Evolutionary conservation across 2,888 invertebrate species (phyloP).

Genomic region (Tetheella fluctuosa): DNA sequence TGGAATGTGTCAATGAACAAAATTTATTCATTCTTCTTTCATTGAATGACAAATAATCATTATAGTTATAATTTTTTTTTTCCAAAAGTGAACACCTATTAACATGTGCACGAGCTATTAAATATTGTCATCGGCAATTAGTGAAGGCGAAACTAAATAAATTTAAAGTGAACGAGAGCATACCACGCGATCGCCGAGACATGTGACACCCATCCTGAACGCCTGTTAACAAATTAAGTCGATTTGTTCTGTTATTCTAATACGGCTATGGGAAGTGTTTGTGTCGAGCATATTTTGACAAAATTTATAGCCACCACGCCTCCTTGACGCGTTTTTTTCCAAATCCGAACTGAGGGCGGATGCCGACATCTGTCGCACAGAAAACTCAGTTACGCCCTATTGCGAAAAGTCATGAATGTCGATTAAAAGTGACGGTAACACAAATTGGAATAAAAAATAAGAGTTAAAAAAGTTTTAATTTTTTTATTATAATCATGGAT

Average conservation of each 20-base stretch:
- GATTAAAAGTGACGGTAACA: background rate
- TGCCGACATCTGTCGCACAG: conserved; percentile 77
- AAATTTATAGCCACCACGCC: conserved; percentile 84
- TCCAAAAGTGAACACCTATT: conserved; percentile 51
- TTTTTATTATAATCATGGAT: too few species aligned
- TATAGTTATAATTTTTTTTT: too few species aligned
- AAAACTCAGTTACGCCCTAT: conserved; percentile 70
- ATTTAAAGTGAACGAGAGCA: conserved; percentile 50
- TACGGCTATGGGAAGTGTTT: conserved; percentile 80
- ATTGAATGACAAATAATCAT: too few species aligned
- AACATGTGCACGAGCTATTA: conserved; percentile 79
- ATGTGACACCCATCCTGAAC: conserved; percentile 79
- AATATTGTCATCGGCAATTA: conserved; percentile 81
- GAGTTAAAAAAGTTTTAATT: background rate
- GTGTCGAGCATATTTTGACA: conserved; percentile 82
- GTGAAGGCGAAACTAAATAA: conserved; percentile 76
- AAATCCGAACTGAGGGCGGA: conserved; percentile 64
- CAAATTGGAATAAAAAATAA: background rate
- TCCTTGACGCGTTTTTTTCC: conserved; percentile 68
- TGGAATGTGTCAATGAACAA: too few species aligned
- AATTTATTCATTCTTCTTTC: too few species aligned
- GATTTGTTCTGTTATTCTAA: conserved; percentile 84
- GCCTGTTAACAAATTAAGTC: conserved; percentile 83
- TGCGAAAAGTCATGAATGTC: conserved; percentile 26
- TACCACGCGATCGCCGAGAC: conserved; percentile 62